phyloP scores from a whole-genome alignment of 2,113 vertebrate genomes.

The Phalacrocorax brasilianus region DNA sequence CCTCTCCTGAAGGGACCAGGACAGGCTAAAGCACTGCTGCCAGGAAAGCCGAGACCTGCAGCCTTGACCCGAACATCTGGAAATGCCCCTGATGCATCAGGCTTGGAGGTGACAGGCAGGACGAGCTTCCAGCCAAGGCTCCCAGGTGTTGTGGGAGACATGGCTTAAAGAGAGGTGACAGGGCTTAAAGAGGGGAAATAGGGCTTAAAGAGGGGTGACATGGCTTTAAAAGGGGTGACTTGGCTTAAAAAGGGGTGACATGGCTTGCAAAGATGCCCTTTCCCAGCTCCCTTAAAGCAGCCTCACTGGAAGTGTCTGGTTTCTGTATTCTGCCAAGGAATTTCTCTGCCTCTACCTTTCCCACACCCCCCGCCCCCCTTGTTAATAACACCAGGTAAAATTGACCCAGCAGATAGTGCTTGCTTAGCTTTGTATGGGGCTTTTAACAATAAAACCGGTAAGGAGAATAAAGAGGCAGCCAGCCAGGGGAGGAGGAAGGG shows the following conservation, averaged over 20 bases:
- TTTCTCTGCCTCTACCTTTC: not conserved
- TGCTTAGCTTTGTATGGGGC: not conserved
- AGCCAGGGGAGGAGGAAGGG: not conserved
- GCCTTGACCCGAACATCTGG: not conserved
- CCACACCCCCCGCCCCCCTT: fast-evolving
- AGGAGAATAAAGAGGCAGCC: not conserved
- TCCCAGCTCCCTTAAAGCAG: not conserved
- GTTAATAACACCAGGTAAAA: not conserved
- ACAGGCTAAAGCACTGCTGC: not conserved
- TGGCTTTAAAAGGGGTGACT: not conserved
- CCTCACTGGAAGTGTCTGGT: not conserved
- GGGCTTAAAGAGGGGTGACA: not conserved
- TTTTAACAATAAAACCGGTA: not conserved
- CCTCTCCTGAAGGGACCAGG: not conserved
- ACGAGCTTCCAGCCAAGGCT: not conserved
- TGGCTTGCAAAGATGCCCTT: not conserved
- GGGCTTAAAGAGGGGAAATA: not conserved
- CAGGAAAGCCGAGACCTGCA: not conserved
- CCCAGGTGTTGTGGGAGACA: not conserved
- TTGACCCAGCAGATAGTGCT: not conserved
- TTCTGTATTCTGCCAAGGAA: not conserved
- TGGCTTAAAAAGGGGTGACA: not conserved
- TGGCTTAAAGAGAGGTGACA: not conserved
- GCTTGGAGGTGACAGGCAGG: not conserved
- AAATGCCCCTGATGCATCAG: not conserved